Conservation (phyloP, 64 coral and sea anemone species). For the Trachythela sp. region DNA sequence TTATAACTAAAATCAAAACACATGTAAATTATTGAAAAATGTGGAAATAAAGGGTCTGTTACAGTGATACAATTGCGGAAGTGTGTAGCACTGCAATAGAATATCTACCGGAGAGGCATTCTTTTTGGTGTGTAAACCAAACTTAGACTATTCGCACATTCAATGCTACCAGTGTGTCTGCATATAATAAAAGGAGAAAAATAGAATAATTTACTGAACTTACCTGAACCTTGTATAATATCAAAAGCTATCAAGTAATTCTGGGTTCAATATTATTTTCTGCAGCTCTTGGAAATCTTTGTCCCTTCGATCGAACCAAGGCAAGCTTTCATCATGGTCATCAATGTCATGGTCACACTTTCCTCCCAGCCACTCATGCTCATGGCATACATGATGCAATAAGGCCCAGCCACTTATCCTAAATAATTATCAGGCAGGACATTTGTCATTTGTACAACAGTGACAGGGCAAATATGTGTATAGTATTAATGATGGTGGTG, state of each 20-base stretch:
- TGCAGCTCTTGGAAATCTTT: slow-evolving; percentile 5
- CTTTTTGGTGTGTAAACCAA: slow-evolving; percentile 30
- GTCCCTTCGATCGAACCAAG: slow-evolving; percentile 12
- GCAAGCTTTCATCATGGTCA: background rate
- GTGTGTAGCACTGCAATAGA: background rate
- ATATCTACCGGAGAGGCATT: background rate
- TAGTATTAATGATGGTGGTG: background rate
- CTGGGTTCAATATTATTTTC: background rate
- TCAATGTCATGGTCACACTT: slow-evolving; percentile 48
- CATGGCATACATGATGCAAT: slow-evolving; percentile 47
- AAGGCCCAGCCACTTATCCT: slow-evolving; percentile 24
- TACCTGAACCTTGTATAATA: slow-evolving; percentile 24
- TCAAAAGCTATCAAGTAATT: slow-evolving; percentile 1
- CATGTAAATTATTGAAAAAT: background rate
- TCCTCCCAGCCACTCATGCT: slow-evolving; percentile 35
- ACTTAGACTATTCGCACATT: slow-evolving; percentile 29
- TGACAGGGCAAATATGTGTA: background rate
- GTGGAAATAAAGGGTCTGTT: too few relatives aligned
- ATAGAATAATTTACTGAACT: slow-evolving; percentile 14
- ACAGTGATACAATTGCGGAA: background rate
- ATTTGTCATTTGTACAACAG: background rate
- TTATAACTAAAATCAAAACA: slow-evolving; percentile 6
- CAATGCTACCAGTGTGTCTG: slow-evolving; percentile 39
- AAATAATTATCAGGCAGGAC: background rate
- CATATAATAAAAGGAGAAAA: slow-evolving; percentile 5